Base-by-base conservation (phyloP, 1,140 invertebrate species). In the Drosophila repletoides region DNA sequence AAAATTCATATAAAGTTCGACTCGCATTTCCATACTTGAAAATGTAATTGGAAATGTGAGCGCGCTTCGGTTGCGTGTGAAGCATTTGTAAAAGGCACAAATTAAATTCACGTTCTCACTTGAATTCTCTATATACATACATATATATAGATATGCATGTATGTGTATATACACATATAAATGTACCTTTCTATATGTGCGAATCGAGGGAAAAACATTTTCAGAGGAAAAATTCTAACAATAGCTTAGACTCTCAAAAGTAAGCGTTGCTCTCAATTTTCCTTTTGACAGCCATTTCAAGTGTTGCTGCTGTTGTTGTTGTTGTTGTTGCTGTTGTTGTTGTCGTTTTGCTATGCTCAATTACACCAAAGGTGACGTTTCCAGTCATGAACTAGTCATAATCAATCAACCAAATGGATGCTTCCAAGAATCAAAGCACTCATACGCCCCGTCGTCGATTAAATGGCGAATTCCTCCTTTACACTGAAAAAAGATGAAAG, bases 41-140 rank as follows among this genome's bases (percentile, higher is more conserved):
- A 63, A 52, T 66, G 65, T 77, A 84, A 84, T 83, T 84, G 70
- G 73, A 83, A 83, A 83, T 77, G 65, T 48, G 79, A 84, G 75
- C 48, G 53, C 34, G 60, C 34, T 36, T 51, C 33, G 36, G 34
- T 7, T 17, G 14, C 6, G 21, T 17, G 55, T 14, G 40, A 53
- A 31, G 38, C 34, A 33, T 17, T 28, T 26, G 29, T 24, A 28
- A 36, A 36, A 34, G 36, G 38, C 19, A 53, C 31, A 63, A 55
- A 63, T 68, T 46, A 53, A 63, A 63, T 63, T 53, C 33, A 31
- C 9, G 12, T 14, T 52, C 6, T 22, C 41, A 48, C 14, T 34
- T 19, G 15, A 26, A 34, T 15, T 21, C 38, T n/a, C n/a, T n/a
- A n/a, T n/a, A n/a, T n/a, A n/a, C n/a, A n/a, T n/a, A n/a, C n/a